Evolutionary conservation across 2,888 invertebrate species (phyloP), one percentile per base, ranked within the genome.

Genomic region (Rhynchonema sp.): DNA sequence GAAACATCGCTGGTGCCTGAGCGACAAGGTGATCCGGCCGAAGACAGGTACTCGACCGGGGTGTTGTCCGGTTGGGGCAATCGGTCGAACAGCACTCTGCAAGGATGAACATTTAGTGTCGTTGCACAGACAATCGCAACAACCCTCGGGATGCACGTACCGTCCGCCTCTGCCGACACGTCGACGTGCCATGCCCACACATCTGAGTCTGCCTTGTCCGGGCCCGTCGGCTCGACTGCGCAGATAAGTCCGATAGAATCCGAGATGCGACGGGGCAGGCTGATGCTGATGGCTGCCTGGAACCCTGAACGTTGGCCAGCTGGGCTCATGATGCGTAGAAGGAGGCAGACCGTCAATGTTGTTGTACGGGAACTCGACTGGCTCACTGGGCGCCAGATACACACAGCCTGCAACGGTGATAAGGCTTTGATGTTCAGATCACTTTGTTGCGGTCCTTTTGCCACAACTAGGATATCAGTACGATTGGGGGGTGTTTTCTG

Each of bases 81-180:
- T 13, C 38, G 38, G 20, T 38, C 38, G 38, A 38, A 38, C 38
- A 38, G 38, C 20, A 38, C 38, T 13, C 38, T 38, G 38, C 9
- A 38, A 38, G 20, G 20, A 38, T 38, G 20, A 38, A 38, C 38
- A 38, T 9, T 38, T 38, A 38, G 38, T 38, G 9, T 38, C 13
- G 20, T 9, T 13, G 38, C n/a, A n/a, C n/a, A n/a, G n/a, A n/a
- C n/a, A n/a, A n/a, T n/a, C n/a, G n/a, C n/a, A n/a, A n/a, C n/a
- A 38, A 38, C 13, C 9, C 38, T 9, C 38, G 9, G 38, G 23
- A 52, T 22, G 20, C 26, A 53, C 54, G 6, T 20, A 56, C 56
- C 67, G 63, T 9, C 68, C 68, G 56, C 67, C 67, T 6, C 68
- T 63, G 23, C 67, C 68, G 38, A 65, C 57, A 20, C 68, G 65